phyloP scores from a whole-genome alignment of 2,113 vertebrate species.

The Amblyopsis rosae region DNA sequence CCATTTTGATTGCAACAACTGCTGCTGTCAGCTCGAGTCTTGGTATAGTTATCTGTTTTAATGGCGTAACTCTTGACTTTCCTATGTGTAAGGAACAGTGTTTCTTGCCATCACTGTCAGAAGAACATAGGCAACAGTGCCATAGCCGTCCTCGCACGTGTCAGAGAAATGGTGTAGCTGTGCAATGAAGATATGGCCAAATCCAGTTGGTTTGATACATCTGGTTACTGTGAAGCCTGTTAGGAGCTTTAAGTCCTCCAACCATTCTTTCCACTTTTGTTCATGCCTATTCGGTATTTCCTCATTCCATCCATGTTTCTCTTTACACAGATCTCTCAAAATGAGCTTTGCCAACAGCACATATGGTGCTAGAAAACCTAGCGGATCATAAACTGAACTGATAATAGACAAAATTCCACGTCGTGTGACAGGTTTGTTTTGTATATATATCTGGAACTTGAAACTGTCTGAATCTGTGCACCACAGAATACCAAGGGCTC shows the following conservation, averaged over 20 bases:
- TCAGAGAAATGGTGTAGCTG: conserved; percentile 2
- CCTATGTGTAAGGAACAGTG: conserved; percentile 5
- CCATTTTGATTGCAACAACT: background rate
- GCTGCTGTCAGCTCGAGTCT: conserved; percentile 6
- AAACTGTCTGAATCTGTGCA: conserved; percentile 8
- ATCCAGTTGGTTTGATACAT: conserved; percentile 2
- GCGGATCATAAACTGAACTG: background rate
- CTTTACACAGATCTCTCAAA: background rate
- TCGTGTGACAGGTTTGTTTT: background rate
- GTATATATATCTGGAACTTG: background rate
- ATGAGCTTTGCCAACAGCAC: conserved; percentile 1
- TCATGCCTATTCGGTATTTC: background rate
- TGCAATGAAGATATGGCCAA: background rate
- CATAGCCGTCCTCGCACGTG: background rate
- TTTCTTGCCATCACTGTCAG: background rate
- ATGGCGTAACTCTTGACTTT: background rate
- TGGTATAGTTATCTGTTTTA: conserved; percentile 6
- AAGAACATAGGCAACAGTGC: background rate
- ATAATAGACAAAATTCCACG: background rate
- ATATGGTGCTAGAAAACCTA: background rate
- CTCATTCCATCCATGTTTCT: conserved; percentile 11
- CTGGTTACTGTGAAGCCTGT: background rate
- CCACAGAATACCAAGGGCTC: conserved; percentile 9
- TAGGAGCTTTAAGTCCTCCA: background rate
- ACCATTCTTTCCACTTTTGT: background rate